A percentile compares a stretch with the other conserved stretches of the same genome.
phyloP scores from a whole-genome alignment of 2,797 vertebrate genomes.

The Oryzias sinensis region DNA sequence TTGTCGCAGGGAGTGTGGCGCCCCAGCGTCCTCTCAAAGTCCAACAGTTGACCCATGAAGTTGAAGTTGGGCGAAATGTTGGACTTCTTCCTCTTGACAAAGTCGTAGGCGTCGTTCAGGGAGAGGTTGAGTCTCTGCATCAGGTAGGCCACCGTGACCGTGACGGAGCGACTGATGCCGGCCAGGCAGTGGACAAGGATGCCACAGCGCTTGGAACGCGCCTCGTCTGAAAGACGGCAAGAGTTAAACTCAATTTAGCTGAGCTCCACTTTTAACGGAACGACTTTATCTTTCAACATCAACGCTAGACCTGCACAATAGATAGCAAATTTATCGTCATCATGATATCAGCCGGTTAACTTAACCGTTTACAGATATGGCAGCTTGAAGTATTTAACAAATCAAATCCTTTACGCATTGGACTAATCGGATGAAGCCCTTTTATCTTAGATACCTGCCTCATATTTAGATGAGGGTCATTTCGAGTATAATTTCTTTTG shows the following conservation, averaged over 20 bases:
- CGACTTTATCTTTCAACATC: background rate
- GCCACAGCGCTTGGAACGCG: slow-evolving; percentile 89
- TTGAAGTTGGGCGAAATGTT: slow-evolving; percentile 98
- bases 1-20: slow-evolving; percentile 93
- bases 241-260: slow-evolving; percentile 25
- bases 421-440: too few species aligned
- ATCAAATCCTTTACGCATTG: too few species aligned
- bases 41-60: slow-evolving; percentile 96
- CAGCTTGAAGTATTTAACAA: too few species aligned
- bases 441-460: too few species aligned
- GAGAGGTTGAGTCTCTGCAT: slow-evolving; percentile 96
- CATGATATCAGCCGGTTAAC: too few species aligned
- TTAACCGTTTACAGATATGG: too few species aligned
- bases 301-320: too few species aligned
- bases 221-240: slow-evolving; percentile 82
- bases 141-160: slow-evolving; percentile 94
- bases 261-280: background rate
- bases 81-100: slow-evolving; percentile 96
- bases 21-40: slow-evolving; percentile 94
- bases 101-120: slow-evolving; percentile 95
- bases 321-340: too few species aligned
- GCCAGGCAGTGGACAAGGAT: slow-evolving; percentile 94
- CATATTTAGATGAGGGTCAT: too few species aligned
- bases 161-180: slow-evolving; percentile 94
- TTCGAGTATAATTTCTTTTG: too few species aligned